These are phyloP conservation scores for Arenaria interpres DNA, from an alignment of 2,113 vertebrate species.

Conservation along the genomic window DNA sequence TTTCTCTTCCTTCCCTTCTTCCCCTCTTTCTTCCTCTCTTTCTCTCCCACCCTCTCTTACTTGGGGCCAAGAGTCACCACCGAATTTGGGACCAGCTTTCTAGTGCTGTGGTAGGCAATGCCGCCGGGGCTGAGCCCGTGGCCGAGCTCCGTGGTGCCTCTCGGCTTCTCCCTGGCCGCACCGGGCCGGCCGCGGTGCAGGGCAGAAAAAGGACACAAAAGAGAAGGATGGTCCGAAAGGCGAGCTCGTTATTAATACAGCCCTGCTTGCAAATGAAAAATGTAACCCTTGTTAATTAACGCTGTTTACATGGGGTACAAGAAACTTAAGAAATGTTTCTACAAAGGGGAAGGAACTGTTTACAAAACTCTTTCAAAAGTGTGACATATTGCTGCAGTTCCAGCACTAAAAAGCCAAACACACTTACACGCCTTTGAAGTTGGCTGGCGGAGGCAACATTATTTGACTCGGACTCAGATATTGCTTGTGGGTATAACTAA, in stretches of 20 bases:
- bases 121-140: rapidly evolving
- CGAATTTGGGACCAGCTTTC: neutral
- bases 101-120: neutral
- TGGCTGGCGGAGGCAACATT: slow-evolving; percentile 69
- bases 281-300: slow-evolving; percentile 73
- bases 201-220: slow-evolving; percentile 31
- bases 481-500: slow-evolving; percentile 81
- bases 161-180: neutral
- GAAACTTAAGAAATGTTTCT: slow-evolving; percentile 78
- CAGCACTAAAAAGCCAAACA: slow-evolving; percentile 81
- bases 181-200: neutral
- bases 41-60: neutral
- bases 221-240: neutral
- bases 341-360: slow-evolving; percentile 79
- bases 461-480: slow-evolving; percentile 79
- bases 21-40: rapidly evolving
- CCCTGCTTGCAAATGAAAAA: slow-evolving; percentile 56
- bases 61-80: neutral
- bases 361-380: slow-evolving; percentile 81
- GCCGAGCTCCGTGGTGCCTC: neutral
- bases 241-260: slow-evolving; percentile 17
- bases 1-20: no score
- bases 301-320: slow-evolving; percentile 71
- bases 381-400: slow-evolving; percentile 79
- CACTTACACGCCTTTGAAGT: slow-evolving; percentile 82